Conservation (phyloP, 2,113 vertebrate species). For the Columba janthina region DNA sequence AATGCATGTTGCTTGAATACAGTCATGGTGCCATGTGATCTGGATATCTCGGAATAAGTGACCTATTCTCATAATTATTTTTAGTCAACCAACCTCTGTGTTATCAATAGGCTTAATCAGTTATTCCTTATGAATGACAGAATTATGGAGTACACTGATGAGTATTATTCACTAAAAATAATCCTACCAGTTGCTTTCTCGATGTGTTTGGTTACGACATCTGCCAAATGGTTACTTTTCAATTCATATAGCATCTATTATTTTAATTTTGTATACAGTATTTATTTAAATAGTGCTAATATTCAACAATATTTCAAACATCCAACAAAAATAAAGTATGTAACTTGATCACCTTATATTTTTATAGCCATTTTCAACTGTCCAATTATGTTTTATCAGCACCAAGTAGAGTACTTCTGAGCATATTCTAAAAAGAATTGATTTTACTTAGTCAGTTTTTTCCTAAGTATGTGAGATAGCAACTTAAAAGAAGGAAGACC, state of each 20-base stretch:
- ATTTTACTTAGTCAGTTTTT: neutral
- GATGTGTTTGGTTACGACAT: neutral
- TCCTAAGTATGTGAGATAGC: neutral
- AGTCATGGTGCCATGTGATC: neutral
- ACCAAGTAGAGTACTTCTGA: neutral
- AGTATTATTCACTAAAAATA: neutral
- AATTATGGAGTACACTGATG: neutral
- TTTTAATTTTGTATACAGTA: neutral
- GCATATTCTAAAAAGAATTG: neutral
- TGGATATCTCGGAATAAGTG: neutral
- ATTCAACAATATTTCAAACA: neutral
- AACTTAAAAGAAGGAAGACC: neutral
- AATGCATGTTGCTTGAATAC: slow-evolving; percentile 19
- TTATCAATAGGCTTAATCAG: neutral
- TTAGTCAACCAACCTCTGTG: neutral
- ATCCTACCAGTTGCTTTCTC: neutral
- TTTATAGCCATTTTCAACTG: neutral
- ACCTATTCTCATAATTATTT: neutral
- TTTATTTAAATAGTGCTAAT: neutral
- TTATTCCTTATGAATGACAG: neutral
- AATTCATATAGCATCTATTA: neutral
- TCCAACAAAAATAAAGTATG: neutral
- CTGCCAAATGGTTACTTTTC: neutral
- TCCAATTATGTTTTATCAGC: neutral
- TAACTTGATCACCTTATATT: neutral